These are phyloP conservation scores for Siniperca chuatsi DNA, from an alignment of 2,113 vertebrate genomes.

Conservation along the genomic window DNA sequence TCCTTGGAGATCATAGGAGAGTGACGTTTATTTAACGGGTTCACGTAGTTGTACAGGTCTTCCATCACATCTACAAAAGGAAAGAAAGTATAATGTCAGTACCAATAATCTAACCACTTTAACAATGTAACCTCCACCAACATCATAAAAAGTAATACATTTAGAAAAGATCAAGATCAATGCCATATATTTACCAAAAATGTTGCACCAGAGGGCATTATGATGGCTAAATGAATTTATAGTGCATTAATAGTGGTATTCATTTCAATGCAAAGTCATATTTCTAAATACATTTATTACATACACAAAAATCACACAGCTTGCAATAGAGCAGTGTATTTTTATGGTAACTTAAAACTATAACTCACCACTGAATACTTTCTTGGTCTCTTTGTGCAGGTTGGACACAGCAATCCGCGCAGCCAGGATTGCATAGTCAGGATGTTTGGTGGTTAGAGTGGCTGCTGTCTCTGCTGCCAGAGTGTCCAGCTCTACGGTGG, in stretches of 20 bases:
- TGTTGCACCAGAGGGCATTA: background rate
- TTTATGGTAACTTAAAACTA: background rate
- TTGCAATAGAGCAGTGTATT: background rate
- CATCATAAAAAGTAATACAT: background rate
- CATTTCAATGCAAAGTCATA: background rate
- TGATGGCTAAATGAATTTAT: background rate
- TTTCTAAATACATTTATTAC: background rate
- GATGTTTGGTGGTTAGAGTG: conserved; percentile 96
- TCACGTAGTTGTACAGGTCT: conserved; percentile 93
- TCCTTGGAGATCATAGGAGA: conserved; percentile 95
- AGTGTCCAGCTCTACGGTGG: conserved; percentile 95
- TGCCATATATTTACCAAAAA: background rate
- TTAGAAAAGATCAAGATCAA: background rate
- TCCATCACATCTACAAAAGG: conserved; percentile 93
- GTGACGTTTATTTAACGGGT: conserved; percentile 90
- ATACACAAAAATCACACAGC: background rate
- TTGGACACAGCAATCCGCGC: conserved; percentile 97
- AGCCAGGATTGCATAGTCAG: conserved; percentile 95
- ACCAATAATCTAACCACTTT: background rate
- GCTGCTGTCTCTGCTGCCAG: conserved; percentile 95
- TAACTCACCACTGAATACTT: conserved; percentile 94
- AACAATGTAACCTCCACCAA: background rate
- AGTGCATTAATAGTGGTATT: background rate
- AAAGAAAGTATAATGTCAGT: background rate
- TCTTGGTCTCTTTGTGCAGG: conserved; percentile 98